Percentiles rank a stretch among this genome's conserved stretches.
Evolutionary conservation across 2,797 vertebrate species (phyloP).

Genomic region (Xiphophorus birchmanni): DNA sequence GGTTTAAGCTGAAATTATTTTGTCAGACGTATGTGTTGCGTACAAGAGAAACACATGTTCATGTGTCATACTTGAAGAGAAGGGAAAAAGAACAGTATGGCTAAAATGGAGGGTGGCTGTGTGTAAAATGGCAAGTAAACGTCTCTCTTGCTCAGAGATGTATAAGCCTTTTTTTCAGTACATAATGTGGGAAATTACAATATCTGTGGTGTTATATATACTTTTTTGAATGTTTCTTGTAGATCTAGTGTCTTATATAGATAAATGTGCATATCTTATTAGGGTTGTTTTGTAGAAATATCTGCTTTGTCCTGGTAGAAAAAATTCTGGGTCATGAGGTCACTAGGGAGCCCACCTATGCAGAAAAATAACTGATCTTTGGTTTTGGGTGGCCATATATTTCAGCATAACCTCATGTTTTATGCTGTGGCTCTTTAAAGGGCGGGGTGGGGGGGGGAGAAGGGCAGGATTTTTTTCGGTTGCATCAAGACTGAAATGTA

Average conservation of each 20-base stretch:
- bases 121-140: not conserved
- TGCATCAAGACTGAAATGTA: not conserved
- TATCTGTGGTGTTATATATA: not conserved
- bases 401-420: slow-evolving; percentile 64
- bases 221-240: not conserved
- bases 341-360: slow-evolving; percentile 62
- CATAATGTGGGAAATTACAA: not conserved
- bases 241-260: no score
- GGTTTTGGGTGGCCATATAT: slow-evolving; percentile 48
- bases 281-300: slow-evolving; percentile 13
- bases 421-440: slow-evolving; percentile 6
- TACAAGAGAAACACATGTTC: not conserved
- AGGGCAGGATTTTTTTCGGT: not conserved
- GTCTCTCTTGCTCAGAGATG: not conserved
- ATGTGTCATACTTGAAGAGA: slow-evolving; percentile 30
- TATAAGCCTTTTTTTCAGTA: not conserved
- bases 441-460: rapidly evolving
- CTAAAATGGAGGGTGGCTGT: not conserved
- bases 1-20: not conserved
- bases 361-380: slow-evolving; percentile 27
- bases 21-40: not conserved
- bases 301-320: slow-evolving; percentile 38
- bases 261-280: slow-evolving; percentile 6
- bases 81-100: slow-evolving; percentile 23
- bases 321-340: slow-evolving; percentile 62